Base-by-base conservation (phyloP, 2,888 invertebrate species). In the Chymomyza fuscimana region DNA sequence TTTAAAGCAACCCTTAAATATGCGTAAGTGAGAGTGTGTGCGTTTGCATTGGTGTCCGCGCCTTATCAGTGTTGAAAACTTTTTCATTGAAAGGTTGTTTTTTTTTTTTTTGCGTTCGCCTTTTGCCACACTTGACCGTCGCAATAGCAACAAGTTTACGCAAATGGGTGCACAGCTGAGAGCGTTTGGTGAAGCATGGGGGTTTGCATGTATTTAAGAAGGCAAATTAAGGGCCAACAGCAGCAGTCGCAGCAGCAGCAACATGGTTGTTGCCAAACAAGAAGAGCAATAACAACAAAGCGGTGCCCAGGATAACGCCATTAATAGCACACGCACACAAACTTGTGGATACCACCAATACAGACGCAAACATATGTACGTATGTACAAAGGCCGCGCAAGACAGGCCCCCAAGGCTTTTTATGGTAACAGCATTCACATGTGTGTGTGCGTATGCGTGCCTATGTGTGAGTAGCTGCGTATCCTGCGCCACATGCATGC, bases 371-470 rank as follows among this genome's bases (percentile, higher is more conserved):
- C 16, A n/a, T 25, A 54, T n/a, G 58, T 40, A 60, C 15, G 64
- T 60, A 19, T n/a, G 16, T 54, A 22, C 54, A 25, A 62, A 65
- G 66, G 70, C 70, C 74, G 71, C 73, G 74, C 73, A 80, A 75
- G 82, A 71, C 77, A 77, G 66, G 70, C 78, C 80, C 79, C 82
- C 70, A 74, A 82, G 84, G 87, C 80, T 76, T 82, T 83, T 82
- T 84, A 83, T 83, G 74, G 82, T 75, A 73, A 64, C 72, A 22
- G 50, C 68, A 81, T 74, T 76, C 79, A 77, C 58, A 65, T 69
- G 51, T 70, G 50, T 65, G 51, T 67, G 29, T 63, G 56, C 66
- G 54, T 63, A 25, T 32, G 59, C 54, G 68, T 66, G 36, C 68
- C 65, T 67, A 64, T 63, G 67, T 76, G 36, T 61, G 61, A 40